Evolutionary conservation across 1,140 invertebrate genomes (phyloP).

Genomic region (Drosophila ficusphila): DNA sequence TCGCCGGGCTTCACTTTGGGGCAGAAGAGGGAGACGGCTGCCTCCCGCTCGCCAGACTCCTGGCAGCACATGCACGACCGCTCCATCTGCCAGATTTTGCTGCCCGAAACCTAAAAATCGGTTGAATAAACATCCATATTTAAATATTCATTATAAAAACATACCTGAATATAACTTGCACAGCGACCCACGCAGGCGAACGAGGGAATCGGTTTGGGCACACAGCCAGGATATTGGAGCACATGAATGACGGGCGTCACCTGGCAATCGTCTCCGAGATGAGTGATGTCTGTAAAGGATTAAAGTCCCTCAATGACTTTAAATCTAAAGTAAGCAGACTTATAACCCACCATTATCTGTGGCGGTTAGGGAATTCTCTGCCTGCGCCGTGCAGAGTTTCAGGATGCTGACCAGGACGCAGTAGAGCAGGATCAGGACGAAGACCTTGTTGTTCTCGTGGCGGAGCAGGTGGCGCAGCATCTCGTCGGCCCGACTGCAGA

Average conservation of each 20-base stretch:
- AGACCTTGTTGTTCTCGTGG: constrained; percentile 63
- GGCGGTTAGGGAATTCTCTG: constrained; percentile 51
- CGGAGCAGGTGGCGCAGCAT: constrained; percentile 66
- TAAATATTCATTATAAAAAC: background rate
- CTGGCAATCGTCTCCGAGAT: constrained; percentile 92
- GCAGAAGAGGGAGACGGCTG: constrained; percentile 93
- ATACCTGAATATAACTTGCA: constrained; percentile 95
- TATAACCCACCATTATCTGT: constrained; percentile 57
- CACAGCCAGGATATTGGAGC: constrained; percentile 95
- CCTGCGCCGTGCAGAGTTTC: constrained; percentile 67
- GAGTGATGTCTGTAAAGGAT: constrained; percentile 66
- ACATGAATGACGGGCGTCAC: constrained; percentile 96
- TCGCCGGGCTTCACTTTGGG: constrained; percentile 94
- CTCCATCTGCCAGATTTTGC: constrained; percentile 98
- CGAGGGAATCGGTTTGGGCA: constrained; percentile 96
- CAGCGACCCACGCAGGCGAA: constrained; percentile 96
- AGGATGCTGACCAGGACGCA: constrained; percentile 66
- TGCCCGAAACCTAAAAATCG: constrained; percentile 90
- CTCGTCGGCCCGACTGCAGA: constrained; percentile 35
- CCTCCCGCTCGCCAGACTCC: constrained; percentile 96
- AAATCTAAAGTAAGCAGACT: background rate
- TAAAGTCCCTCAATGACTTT: background rate
- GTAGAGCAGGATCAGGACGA: constrained; percentile 63
- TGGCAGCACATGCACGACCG: constrained; percentile 97
- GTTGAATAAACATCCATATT: no score